Evolutionary conservation across 2,797 vertebrate species (phyloP), one percentile per base, ranked within the genome.

Genomic region (Chiloscyllium punctatum): DNA sequence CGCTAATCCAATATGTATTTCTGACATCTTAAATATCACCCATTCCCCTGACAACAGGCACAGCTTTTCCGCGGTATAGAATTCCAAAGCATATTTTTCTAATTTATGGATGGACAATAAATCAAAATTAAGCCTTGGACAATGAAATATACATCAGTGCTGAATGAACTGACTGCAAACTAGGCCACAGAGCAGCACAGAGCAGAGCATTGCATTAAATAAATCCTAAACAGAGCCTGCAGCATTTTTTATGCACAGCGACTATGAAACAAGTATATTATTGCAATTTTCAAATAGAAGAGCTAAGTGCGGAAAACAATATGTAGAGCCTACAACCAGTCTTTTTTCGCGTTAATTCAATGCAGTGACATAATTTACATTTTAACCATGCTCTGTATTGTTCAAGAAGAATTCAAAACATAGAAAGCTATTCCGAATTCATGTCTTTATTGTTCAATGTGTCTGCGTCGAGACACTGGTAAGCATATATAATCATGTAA

Each of bases 71-170:
- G 98, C 98, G 96, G 98, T 98, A 98, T 98, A 97, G 98, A 99
- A 99, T 99, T 99, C 98, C 99, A 98, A 98, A 99, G 98, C 99
- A 99, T 99, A 99, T 99, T 99, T 99, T 99, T 99, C 99, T 99
- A 99, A 99, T 99, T 99, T 99, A 99, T 99, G 99, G 98, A 99
- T 98, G 98, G 99, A 99, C 99, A 99, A 99, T 99, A 99, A 99
- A 99, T 99, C 99, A 99, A 99, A 99, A 99, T 99, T 99, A 99
- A 99, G 98, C 98, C 98, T 98, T 98, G 99, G 99, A 99, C 99
- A 99, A 99, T 98, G 98, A 99, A 99, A 99, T 99, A 99, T 99
- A 99, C 98, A 99, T 99, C 98, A 98, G 98, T 98, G 98, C 97
- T 96, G 98, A 98, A 98, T 98, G 98, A 98, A 98, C 98, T 98